A percentile compares a stretch with the other conserved stretches of the same genome.
These are phyloP conservation scores for Tachycineta bicolor DNA, from an alignment of 2,113 vertebrate genomes.

Conservation along the genomic window DNA sequence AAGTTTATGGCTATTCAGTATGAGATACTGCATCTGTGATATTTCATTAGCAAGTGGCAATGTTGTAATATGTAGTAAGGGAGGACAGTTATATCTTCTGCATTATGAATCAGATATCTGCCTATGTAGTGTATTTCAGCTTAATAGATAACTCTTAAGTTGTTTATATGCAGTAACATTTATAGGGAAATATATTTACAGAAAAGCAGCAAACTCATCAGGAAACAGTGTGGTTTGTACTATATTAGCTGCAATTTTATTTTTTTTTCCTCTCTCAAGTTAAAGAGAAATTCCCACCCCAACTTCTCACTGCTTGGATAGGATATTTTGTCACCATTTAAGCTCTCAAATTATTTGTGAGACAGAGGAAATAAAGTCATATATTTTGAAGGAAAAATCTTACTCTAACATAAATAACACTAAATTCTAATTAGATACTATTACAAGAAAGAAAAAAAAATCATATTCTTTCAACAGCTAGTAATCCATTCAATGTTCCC, in stretches of 20 bases:
- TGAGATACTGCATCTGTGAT: not conserved
- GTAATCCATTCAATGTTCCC: not conserved
- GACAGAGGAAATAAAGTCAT: not conserved
- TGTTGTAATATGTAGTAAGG: not conserved
- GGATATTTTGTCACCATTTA: not conserved
- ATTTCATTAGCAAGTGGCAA: slow-evolving; percentile 39
- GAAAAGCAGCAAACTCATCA: not conserved
- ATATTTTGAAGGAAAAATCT: not conserved
- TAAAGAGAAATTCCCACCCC: not conserved
- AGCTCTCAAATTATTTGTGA: not conserved
- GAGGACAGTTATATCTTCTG: not conserved
- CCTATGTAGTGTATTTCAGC: not conserved
- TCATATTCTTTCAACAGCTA: not conserved
- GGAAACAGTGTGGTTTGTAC: not conserved
- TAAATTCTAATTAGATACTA: not conserved
- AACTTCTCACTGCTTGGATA: not conserved
- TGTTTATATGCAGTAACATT: not conserved
- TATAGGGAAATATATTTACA: not conserved
- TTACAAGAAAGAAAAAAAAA: not conserved
- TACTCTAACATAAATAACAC: not conserved
- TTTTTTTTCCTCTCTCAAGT: not conserved
- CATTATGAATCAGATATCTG: not conserved
- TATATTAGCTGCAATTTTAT: not conserved
- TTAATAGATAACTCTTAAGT: not conserved
- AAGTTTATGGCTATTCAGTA: slow-evolving; percentile 5